phyloP scores from a whole-genome alignment of 2,113 vertebrate genomes.

The Lichenostomus cassidix region DNA sequence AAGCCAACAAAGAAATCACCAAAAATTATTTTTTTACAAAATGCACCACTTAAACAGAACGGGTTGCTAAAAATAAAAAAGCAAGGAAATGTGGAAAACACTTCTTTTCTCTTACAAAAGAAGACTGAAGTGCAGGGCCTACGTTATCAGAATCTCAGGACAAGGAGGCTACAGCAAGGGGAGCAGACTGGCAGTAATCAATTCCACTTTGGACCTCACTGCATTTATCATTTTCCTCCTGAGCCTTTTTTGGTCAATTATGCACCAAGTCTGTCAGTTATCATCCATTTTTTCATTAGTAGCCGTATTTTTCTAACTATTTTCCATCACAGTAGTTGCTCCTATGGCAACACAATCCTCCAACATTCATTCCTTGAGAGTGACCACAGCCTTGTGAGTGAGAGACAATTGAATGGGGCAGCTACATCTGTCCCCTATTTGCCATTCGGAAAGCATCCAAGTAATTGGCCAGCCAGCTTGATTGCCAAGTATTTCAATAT shows the following conservation, averaged over 20 bases:
- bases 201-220: not conserved
- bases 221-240: not conserved
- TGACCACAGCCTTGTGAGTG: fast-evolving
- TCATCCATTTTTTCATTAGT: slow-evolving; percentile 13
- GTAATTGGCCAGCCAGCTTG: not conserved
- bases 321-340: slow-evolving; percentile 15
- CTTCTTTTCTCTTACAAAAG: not conserved
- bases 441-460: not conserved
- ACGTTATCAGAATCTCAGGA: not conserved
- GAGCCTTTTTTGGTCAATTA: not conserved
- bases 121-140: not conserved
- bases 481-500: not conserved
- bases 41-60: not conserved
- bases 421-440: slow-evolving; percentile 33
- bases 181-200: not conserved
- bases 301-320: slow-evolving; percentile 14
- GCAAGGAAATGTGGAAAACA: not conserved
- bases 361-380: not conserved
- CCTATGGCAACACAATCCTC: slow-evolving; percentile 11
- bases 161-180: not conserved
- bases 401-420: not conserved
- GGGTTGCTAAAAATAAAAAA: not conserved
- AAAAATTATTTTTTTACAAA: not conserved
- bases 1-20: not conserved
- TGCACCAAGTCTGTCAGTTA: not conserved